A percentile compares a stretch with the other conserved stretches of the same genome.
Evolutionary conservation across 1,140 invertebrate genomes (phyloP).

Genomic region (Agrypnia vestita): DNA sequence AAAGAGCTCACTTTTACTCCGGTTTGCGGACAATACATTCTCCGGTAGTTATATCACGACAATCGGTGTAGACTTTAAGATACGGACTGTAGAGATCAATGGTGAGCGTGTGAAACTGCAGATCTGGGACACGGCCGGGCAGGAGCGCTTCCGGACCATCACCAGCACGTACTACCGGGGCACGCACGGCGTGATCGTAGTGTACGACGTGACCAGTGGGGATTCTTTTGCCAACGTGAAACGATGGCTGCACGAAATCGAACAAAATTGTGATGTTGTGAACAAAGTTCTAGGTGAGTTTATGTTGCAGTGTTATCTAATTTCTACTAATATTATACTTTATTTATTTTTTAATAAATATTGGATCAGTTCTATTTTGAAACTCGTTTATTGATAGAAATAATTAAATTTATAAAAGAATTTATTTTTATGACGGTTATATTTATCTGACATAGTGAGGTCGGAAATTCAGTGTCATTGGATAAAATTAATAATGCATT

Average conservation of each 20-base stretch:
- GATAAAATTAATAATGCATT: too few species aligned
- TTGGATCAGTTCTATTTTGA: too few species aligned
- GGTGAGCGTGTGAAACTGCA: slow-evolving; percentile 98
- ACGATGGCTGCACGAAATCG: slow-evolving; percentile 98
- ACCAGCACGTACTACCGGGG: slow-evolving; percentile 98
- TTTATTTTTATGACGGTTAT: too few species aligned
- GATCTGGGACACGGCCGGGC: slow-evolving; percentile 98
- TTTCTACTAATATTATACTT: too few species aligned
- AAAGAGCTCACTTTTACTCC: slow-evolving; percentile 96
- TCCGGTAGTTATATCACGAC: slow-evolving; percentile 99
- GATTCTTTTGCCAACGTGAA: slow-evolving; percentile 99
- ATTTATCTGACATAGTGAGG: too few species aligned
- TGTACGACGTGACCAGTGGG: slow-evolving; percentile 99
- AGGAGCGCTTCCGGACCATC: slow-evolving; percentile 96
- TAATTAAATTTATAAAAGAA: too few species aligned
- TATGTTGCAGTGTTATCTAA: too few species aligned
- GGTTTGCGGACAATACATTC: slow-evolving; percentile 99
- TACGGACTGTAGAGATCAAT: slow-evolving; percentile 95
- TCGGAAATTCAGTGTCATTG: too few species aligned
- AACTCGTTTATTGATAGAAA: too few species aligned
- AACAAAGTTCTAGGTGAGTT: slow-evolving; percentile 95
- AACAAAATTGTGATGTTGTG: slow-evolving; percentile 99
- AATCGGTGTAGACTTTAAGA: slow-evolving; percentile 99
- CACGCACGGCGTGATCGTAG: slow-evolving; percentile 98
- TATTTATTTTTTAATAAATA: too few species aligned